phyloP scores from a whole-genome alignment of 2,888 invertebrate species.

The Scaeva pyrastri region DNA sequence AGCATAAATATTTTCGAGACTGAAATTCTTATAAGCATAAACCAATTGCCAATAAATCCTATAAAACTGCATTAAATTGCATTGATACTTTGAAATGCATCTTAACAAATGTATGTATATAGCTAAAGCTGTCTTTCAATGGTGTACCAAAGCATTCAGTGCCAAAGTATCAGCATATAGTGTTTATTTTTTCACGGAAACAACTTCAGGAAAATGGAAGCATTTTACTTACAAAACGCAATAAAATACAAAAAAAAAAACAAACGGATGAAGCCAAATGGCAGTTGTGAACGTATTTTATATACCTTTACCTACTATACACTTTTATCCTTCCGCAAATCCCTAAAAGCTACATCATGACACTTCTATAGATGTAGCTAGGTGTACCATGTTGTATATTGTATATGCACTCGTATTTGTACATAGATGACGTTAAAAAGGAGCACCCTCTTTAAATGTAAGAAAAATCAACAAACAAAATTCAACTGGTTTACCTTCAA shows the following conservation, averaged over 20 bases:
- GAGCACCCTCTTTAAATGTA: conserved; percentile 51
- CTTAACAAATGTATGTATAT: background rate
- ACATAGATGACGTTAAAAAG: conserved; percentile 29
- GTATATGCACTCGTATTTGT: background rate
- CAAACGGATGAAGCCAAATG: conserved; percentile 39
- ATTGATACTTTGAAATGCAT: conserved; percentile 13
- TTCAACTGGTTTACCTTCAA: conserved; percentile 65
- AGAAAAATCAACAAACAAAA: conserved; percentile 72
- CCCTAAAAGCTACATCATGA: background rate
- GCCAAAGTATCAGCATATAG: background rate
- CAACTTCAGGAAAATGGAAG: conserved; percentile 49
- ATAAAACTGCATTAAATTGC: background rate
- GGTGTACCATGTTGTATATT: too few relatives aligned
- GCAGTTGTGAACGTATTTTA: conserved; percentile 7
- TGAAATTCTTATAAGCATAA: background rate
- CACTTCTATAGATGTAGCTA: background rate
- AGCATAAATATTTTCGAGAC: background rate
- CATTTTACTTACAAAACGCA: conserved; percentile 41
- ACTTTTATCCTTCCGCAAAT: background rate
- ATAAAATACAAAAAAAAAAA: background rate
- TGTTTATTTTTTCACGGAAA: conserved; percentile 44
- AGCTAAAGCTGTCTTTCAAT: background rate
- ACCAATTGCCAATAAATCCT: conserved; percentile 12
- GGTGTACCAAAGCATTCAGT: background rate
- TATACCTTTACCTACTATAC: background rate